Base-by-base conservation (phyloP, 2,888 invertebrate genomes). In the Caenorhabditis plicata region DNA sequence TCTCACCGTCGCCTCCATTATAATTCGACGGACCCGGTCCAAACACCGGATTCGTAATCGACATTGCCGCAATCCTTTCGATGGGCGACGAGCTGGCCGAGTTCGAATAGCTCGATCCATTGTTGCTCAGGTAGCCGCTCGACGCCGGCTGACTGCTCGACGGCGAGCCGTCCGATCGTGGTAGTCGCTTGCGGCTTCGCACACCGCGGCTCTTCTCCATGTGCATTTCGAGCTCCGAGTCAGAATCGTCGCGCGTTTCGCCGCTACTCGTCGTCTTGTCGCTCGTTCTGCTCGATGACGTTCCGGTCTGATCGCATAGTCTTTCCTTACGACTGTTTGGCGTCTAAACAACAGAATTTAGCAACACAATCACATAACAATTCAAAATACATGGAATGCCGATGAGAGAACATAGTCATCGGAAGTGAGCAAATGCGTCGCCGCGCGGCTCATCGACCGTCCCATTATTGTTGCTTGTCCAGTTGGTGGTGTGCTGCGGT, bases 91-190 rank as follows among this genome's bases (percentile, higher is more conserved):
- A 72, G 15, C 67, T 55, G 5, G 71, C 65, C 7, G 71, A 72
- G 47, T 63, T 68, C 9, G 62, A 65, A 46, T 71, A 71, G 54
- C 63, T 69, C 4, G 49, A 49, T 23, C 42, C 57, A 40, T 73
- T 75, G 32, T 74, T 74, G 43, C 75, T 75, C 42, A 75, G 64
- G 45, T 79, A 79, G 27, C 79, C 79, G 31, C 72, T 72, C n/a
- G 73, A 73, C 2, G 74, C 68, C 5, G 68, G 62, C 33, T 61
- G 68, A 27, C 63, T 65, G 43, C 53, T 56, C 3, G 58, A 44
- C 43, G 63, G 49, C 23, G 56, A 50, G 5, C 56, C 38, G 41
- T 55, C 60, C 0, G 56, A 43, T 9, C 54, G 40, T 50, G 54
- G 46, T 20, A 56, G 41, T 26, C 63, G 46, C 33, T 64, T 64